Conservation (phyloP, 2,797 vertebrate genomes). For the Gymnoscopelus microlampas region DNA sequence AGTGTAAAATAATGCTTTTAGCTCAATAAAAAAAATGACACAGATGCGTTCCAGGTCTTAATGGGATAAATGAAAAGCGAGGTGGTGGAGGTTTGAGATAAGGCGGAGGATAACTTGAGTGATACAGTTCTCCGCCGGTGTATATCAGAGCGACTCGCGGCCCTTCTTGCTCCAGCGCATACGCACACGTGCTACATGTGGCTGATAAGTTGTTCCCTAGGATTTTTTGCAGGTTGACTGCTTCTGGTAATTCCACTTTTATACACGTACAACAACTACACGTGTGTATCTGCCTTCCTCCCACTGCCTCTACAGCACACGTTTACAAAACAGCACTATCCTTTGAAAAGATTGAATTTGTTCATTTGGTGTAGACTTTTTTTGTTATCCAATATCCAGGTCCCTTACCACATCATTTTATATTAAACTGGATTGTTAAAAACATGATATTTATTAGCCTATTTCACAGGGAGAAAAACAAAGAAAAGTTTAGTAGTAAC, state of each 20-base stretch:
- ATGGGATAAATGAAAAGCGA: slow-evolving; percentile 66
- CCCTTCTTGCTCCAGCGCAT: slow-evolving; percentile 56
- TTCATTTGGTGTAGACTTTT: slow-evolving; percentile 25
- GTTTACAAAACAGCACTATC: slow-evolving; percentile 32
- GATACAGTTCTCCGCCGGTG: slow-evolving; percentile 51
- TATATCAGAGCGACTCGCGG: slow-evolving; percentile 31
- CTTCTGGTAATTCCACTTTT: slow-evolving; percentile 66
- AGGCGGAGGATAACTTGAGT: slow-evolving; percentile 35
- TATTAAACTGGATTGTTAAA: no score
- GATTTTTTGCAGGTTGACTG: slow-evolving; percentile 71
- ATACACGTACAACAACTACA: no score
- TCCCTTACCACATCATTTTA: no score
- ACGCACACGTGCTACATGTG: slow-evolving; percentile 34
- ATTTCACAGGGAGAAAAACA: no score
- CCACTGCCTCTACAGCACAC: slow-evolving; percentile 35
- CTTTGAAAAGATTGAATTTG: slow-evolving; percentile 42
- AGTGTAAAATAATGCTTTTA: no score
- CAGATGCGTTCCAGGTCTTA: no score
- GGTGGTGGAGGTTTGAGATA: slow-evolving; percentile 59
- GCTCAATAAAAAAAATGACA: no score
- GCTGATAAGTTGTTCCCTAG: slow-evolving; percentile 42
- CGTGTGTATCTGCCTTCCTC: slow-evolving; percentile 8
- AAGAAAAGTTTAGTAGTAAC: no score
- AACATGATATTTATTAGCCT: no score
- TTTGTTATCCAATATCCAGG: no score